Conservation (phyloP, 2,113 vertebrate species). For the Oncorhynchus nerka region DNA sequence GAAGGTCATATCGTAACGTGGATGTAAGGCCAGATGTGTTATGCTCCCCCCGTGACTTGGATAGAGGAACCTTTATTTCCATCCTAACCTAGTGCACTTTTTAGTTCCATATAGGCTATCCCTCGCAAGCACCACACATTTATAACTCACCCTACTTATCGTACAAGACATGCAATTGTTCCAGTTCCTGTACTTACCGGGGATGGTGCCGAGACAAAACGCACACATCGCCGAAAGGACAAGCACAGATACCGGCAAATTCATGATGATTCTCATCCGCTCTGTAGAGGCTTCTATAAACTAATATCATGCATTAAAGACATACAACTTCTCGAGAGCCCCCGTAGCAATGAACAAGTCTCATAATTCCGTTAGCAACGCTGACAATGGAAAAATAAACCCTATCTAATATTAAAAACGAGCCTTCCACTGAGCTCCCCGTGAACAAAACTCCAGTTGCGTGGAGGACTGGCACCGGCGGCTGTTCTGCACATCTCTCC, state of each 20-base stretch:
- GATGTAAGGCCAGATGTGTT: background rate
- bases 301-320: background rate
- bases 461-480: conserved; percentile 8
- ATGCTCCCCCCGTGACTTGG: background rate
- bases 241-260: conserved; percentile 45
- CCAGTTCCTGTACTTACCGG: conserved; percentile 46
- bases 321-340: background rate
- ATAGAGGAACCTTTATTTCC: background rate
- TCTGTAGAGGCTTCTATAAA: background rate
- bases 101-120: background rate
- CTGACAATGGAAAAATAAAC: background rate
- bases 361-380: background rate
- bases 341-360: background rate
- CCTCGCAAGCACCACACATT: too few relatives aligned
- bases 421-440: background rate
- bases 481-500: conserved; percentile 14
- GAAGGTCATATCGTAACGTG: background rate
- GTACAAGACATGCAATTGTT: background rate
- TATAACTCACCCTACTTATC: background rate
- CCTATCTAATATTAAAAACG: background rate
- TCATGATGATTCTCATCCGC: conserved; percentile 38
- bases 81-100: background rate
- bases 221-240: conserved; percentile 28
- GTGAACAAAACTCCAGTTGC: background rate
- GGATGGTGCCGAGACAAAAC: conserved; percentile 25